Base-by-base conservation (phyloP, 2,113 vertebrate genomes). In the Pangasianodon gigas region DNA sequence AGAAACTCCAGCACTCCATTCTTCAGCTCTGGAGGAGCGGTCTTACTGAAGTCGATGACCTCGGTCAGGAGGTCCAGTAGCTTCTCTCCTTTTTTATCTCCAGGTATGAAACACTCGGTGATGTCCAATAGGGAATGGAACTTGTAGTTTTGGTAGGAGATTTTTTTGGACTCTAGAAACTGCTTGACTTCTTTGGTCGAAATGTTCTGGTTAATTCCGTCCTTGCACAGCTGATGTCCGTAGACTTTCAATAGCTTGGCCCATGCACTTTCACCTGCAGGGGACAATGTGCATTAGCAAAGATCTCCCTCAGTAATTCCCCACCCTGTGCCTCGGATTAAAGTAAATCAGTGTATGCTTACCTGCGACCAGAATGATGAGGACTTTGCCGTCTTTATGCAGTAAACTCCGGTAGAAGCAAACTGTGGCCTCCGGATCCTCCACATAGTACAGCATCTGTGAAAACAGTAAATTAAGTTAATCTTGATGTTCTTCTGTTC, bases 11-110 rank as follows among this genome's bases (percentile, higher is more conserved):
- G 24, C 52, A 99, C 89, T 71, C 96, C 95, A 6, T 8, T 90
- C 92, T 93, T 98, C 19, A 99, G 94, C 84, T 97, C 95, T 32
- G 95, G 93, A 16, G 97, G 93, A 65, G 97, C 97, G 2, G 93
- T 96, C 91, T 94, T 95, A 84, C 90, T 96, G 92, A 99, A 99
- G n/a, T 97, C 91, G 44, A 89, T 87, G 21, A 96, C 96, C 94
- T 98, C 96, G 1, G 97, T 99, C 92, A 99, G 95, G 92, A 99
- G 98, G 92, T 99, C 98, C 79, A 97, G 94, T 91, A 99, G 92
- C 44, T 97, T 89, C 44, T 98, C 97, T 87, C 98, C 98, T 6
- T 96, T 96, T 92, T 94, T 92, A 84, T 96, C 95, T 1, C 97
- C 97, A 48, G 97, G 95, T 18, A 89, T 92, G 92, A 99, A 99